Evolutionary conservation across 1,140 invertebrate genomes (phyloP), one percentile per base, ranked within the genome.

Genomic region (Penaeus vannamei): DNA sequence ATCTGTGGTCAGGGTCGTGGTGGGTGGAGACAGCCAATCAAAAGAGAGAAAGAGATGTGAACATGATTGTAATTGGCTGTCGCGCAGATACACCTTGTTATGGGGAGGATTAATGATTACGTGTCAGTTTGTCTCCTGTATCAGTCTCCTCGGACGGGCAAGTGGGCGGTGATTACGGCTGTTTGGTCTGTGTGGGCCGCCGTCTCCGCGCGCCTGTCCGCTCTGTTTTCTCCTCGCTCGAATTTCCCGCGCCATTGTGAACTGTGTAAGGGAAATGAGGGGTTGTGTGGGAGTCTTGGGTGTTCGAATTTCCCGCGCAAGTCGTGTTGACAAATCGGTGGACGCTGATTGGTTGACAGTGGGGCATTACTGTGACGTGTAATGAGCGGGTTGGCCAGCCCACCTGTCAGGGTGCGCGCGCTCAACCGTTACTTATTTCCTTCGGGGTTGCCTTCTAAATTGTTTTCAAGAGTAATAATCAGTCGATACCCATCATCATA

Each of bases 321-420:
- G 85, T 80, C 72, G 46, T 64, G 85, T 87, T 87, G 85, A 87
- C 85, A 87, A 80, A 87, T 87, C 77, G 22, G 76, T 60, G 77
- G 42, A 64, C 76, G 85, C 29, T 87, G 85, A 87, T 87, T 87
- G 85, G 85, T 87, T 87, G 85, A 87, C 85, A 81, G 42, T 72
- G 84, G 69, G 84, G 84, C 84, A 85, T 85, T 85, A 85, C 84
- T 72, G 69, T 85, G 84, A 85, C 84, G 66, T 85, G 84, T 85
- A 85, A 85, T 85, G 84, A 85, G 66, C 84, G 84, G 84, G 84
- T 85, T 85, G 84, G 84, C 84, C 84, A 32, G 23, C 84, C 84
- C 69, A 76, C 84, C 84, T 76, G 84, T 85, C 84, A 72, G 29
- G 23, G 42, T 60, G 64, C 69, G 66, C 84, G 64, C 84, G 66